Base-by-base conservation (phyloP, 1,140 invertebrate genomes). In the Arion vulgaris region DNA sequence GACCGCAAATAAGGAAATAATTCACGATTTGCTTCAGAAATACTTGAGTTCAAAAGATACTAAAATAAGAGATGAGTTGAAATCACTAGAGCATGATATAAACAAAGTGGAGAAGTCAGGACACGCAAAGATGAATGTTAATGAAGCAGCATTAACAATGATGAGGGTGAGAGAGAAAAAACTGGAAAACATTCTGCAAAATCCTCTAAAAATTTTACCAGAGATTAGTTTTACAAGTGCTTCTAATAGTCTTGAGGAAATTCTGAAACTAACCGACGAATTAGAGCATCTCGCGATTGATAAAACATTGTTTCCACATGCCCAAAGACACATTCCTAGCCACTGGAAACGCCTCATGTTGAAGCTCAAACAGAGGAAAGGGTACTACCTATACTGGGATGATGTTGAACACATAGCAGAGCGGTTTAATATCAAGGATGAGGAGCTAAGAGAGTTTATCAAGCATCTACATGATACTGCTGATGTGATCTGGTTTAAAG, bases 211-310 rank as follows among this genome's bases (percentile, higher is more conserved):
- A 53, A 80, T 90, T 17, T 72, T 88, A 53, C 86, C 86, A 69
- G 86, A 88, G 38, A 80, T 91, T 11, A 84, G 84, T 19, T 80
- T 86, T 4, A 86, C 89, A 23, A 90, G 86, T 74, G 85, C 87
- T 51, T 85, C 85, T 32, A 87, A 92, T 73, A 86, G 86, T n/a
- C 74, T 90, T 57, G 79, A 86, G 68, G 90, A 88, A n/a, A 83
- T 92, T 0, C 72, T 78, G 34, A 77, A 88, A 32, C 83, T 92
- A 19, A 83, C 89, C 1, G 85, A 86, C 51, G 89, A 91, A 51
- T 57, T 92, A 39, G 92, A 92, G 85, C 87, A 89, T 9, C 83
- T 91, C 72, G 88, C 87, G 13, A 89, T 92, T 41, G 86, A 91
- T 81, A 87, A 88, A 75, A 80, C 83, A 26, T 79, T 90, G 38